Evolutionary conservation across 2,888 invertebrate genomes (phyloP), one percentile per base, ranked within the genome.

Genomic region (Entomobrya multifasciata): DNA sequence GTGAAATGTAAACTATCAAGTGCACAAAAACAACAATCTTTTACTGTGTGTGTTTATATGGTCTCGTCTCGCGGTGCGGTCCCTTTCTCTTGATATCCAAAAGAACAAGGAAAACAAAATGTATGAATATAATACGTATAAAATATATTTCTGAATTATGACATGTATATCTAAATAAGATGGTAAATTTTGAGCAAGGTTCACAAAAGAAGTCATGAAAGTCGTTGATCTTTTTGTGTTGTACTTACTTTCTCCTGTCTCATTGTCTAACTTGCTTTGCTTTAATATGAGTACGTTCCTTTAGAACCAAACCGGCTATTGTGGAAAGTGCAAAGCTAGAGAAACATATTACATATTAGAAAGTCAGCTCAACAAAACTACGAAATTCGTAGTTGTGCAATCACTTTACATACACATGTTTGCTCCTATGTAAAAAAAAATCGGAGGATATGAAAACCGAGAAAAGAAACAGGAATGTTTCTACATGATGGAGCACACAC

Each of bases 141-240:
- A n/a, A n/a, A n/a, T n/a, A n/a, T n/a, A n/a, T n/a, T n/a, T n/a
- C n/a, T n/a, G n/a, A n/a, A n/a, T n/a, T n/a, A n/a, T n/a, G n/a
- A n/a, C 8, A n/a, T 8, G 11, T 20, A 67, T 13, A 20, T 36
- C 10, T 10, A 10, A 17, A 36, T 4, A 11, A 6, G 41, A 8
- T 8, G 4, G 15, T 25, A 41, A 20, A 44, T 41, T 67, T 36
- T 36, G 3, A 67, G 41, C 41, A 41, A 10, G 22, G 67, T 11
- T 62, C 30, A 62, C 55, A 5, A 55, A 55, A 55, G n/a, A 5
- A 55, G 17, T 17, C 22, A 49, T 27, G 25, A 47, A 76, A 76
- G 27, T 76, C 57, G 76, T 55, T 76, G 55, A 76, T 76, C 76
- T 76, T 76, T n/a, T 72, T 72, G 60, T 62, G 60, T 27, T 62